These are phyloP conservation scores for Vidua chalybeata DNA, from an alignment of 2,113 vertebrate species.

Conservation along the genomic window DNA sequence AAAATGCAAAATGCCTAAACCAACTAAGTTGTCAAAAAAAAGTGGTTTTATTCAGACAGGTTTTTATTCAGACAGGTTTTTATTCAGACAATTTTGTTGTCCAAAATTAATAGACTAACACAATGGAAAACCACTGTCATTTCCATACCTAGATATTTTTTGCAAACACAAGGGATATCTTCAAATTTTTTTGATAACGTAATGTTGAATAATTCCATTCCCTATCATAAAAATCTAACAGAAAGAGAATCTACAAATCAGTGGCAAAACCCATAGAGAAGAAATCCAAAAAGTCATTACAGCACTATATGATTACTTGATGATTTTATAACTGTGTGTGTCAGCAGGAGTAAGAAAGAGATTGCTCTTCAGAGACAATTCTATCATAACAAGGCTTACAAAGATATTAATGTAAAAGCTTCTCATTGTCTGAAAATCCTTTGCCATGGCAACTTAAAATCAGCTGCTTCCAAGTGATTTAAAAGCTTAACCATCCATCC, in stretches of 20 bases:
- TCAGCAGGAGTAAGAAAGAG: conserved; percentile 59
- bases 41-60: neutral
- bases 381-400: conserved; percentile 70
- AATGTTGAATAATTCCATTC: conserved; percentile 4
- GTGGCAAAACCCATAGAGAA: conserved; percentile 40
- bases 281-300: conserved; percentile 62
- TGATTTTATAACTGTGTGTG: conserved; percentile 67
- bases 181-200: conserved; percentile 35
- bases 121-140: neutral
- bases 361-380: conserved; percentile 68
- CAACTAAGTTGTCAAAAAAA: neutral
- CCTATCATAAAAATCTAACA: conserved; percentile 58
- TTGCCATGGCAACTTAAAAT: conserved; percentile 80
- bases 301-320: conserved; percentile 72
- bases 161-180: neutral
- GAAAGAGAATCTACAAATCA: conserved; percentile 48
- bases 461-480: conserved; percentile 72
- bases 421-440: conserved; percentile 72
- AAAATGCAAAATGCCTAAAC: neutral
- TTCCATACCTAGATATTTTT: conserved; percentile 8
- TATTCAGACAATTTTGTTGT: neutral
- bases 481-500: conserved; percentile 63
- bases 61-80: neutral
- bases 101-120: conserved; percentile 2
- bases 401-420: conserved; percentile 72